A percentile compares a stretch with the other conserved stretches of the same genome.
phyloP scores from a whole-genome alignment of 2,888 invertebrate species.

The Ochropleura leucogaster region DNA sequence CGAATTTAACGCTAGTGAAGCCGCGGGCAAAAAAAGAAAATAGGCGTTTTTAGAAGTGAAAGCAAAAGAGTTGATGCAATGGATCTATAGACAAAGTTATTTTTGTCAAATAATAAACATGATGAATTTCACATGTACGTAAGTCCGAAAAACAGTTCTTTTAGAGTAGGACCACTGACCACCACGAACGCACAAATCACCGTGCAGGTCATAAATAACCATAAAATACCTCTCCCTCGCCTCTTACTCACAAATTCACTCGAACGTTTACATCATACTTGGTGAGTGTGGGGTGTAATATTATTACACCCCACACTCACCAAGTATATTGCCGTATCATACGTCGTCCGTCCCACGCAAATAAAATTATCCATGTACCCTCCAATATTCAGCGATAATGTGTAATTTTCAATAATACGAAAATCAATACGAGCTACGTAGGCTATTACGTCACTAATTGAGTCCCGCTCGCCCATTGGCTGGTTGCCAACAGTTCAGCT shows the following conservation, averaged over 20 bases:
- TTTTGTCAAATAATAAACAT: background rate
- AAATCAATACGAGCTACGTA: constrained; percentile 70
- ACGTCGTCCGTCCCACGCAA: constrained; percentile 21
- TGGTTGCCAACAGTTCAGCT: constrained; percentile 75
- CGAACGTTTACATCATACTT: background rate
- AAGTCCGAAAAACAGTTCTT: background rate
- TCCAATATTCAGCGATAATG: constrained; percentile 59
- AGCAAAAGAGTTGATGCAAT: too few species aligned
- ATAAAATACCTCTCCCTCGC: background rate
- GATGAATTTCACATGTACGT: background rate
- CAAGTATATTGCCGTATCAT: constrained; percentile 25
- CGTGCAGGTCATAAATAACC: background rate
- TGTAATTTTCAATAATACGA: constrained; percentile 69
- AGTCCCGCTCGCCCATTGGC: constrained; percentile 69
- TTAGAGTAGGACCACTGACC: background rate
- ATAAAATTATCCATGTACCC: constrained; percentile 49
- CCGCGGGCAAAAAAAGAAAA: too few species aligned
- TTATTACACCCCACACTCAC: background rate
- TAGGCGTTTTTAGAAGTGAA: too few species aligned
- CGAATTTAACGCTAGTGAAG: too few species aligned
- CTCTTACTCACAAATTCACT: background rate
- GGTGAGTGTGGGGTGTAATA: too few species aligned
- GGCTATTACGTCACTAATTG: constrained; percentile 83
- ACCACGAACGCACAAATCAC: background rate
- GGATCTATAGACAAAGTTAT: too few species aligned